Percentiles rank a stretch among this genome's conserved stretches.
These are phyloP conservation scores for Chionodraco myersi DNA, from an alignment of 2,113 vertebrate genomes.

Conservation along the genomic window DNA sequence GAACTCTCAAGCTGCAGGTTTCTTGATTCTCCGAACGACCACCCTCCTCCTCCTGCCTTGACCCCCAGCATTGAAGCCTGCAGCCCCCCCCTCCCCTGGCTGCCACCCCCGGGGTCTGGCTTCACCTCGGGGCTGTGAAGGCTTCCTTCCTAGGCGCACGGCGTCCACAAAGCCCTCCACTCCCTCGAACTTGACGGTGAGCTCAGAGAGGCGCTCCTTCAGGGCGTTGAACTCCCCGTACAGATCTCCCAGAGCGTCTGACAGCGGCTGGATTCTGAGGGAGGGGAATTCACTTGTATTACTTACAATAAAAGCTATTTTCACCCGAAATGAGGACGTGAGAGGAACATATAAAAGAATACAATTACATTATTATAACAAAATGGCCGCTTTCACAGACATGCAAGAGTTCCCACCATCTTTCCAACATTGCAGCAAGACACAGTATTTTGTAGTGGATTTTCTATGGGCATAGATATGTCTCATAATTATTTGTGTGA, in stretches of 20 bases:
- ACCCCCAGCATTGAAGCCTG: background rate
- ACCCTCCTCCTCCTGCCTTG: conserved; percentile 67
- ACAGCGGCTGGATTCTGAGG: conserved; percentile 86
- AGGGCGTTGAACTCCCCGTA: conserved; percentile 87
- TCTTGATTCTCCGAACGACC: conserved; percentile 70
- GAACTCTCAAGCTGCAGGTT: conserved; percentile 29
- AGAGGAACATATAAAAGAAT: background rate
- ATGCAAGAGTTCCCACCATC: no score
- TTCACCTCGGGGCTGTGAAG: conserved; percentile 17
- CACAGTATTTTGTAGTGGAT: no score
- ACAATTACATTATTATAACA: no score
- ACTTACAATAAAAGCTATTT: background rate
- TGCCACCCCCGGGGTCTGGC: conserved; percentile 3
- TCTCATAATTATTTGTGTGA: no score
- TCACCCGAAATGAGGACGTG: no score
- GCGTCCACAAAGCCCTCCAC: conserved; percentile 86
- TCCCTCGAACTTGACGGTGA: conserved; percentile 82
- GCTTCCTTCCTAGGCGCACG: conserved; percentile 66
- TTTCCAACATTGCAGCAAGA: no score
- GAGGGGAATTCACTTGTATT: background rate
- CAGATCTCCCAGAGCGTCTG: conserved; percentile 84
- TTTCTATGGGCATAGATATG: no score
- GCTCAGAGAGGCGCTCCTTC: conserved; percentile 84
- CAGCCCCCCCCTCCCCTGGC: conserved; percentile 5
- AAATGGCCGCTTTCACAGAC: no score